Percentiles rank a stretch among this genome's conserved stretches.
These are phyloP conservation scores for Myopa testacea DNA, from an alignment of 2,888 invertebrate species.

Conservation along the genomic window DNA sequence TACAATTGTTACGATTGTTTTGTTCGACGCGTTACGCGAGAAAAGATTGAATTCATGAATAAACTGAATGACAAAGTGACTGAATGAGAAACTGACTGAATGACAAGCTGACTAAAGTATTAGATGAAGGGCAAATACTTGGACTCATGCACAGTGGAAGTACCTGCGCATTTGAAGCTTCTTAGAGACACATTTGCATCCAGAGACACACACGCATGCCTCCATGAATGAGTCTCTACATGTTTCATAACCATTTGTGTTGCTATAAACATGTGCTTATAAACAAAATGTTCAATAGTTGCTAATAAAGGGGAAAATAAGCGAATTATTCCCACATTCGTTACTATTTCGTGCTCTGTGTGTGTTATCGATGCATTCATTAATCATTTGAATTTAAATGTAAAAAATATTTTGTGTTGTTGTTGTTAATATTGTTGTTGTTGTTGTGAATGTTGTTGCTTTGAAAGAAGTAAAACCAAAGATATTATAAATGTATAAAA, in stretches of 20 bases:
- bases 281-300: no score
- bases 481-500: neutral
- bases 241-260: no score
- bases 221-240: no score
- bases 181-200: no score
- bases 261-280: no score
- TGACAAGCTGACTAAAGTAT: neutral
- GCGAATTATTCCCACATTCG: no score
- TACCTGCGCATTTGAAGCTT: neutral
- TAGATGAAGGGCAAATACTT: neutral
- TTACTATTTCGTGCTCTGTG: no score
- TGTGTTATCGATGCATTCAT: neutral
- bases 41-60: neutral
- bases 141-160: neutral
- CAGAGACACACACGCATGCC: no score
- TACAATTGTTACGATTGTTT: constrained; percentile 7
- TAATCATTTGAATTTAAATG: neutral
- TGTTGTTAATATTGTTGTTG: neutral
- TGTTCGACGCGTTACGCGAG: constrained; percentile 8
- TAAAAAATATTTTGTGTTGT: neutral
- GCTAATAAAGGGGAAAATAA: no score
- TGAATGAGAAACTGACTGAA: neutral
- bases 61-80: constrained; percentile 4
- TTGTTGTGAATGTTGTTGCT: neutral
- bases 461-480: no score